A percentile compares a stretch with the other conserved stretches of the same genome.
Evolutionary conservation across 2,113 vertebrate genomes (phyloP).

Genomic region (Pyxicephalus adspersus): DNA sequence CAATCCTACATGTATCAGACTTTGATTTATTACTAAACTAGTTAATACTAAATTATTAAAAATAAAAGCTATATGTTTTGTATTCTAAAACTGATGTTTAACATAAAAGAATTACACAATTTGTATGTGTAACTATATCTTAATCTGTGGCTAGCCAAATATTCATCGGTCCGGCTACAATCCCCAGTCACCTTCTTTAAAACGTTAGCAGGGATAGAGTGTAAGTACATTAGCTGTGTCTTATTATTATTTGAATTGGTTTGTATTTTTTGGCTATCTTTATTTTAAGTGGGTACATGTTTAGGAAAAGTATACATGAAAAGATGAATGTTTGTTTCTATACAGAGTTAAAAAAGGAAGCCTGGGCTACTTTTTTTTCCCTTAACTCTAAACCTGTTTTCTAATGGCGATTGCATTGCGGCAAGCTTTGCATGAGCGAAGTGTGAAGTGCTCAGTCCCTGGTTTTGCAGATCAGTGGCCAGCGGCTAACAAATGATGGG

Average conservation of each 20-base stretch:
- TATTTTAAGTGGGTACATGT: not conserved
- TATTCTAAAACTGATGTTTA: too few species aligned
- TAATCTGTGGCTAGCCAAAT: not conserved
- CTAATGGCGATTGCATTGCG: not conserved
- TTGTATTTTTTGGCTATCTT: not conserved
- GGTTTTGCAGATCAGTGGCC: not conserved
- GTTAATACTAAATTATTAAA: too few species aligned
- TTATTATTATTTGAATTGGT: not conserved
- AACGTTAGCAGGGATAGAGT: not conserved
- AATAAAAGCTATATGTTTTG: too few species aligned
- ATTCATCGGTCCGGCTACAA: not conserved
- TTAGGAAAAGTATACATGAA: not conserved
- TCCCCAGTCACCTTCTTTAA: not conserved
- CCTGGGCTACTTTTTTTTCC: too few species aligned
- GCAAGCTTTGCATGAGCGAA: not conserved
- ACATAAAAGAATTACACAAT: too few species aligned
- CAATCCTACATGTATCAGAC: too few species aligned
- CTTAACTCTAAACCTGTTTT: slow-evolving; percentile 1
- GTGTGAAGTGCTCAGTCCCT: not conserved
- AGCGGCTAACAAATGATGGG: not conserved
- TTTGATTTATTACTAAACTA: too few species aligned
- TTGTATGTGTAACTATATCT: not conserved
- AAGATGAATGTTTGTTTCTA: not conserved
- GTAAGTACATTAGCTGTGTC: not conserved
- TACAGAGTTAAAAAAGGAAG: slow-evolving; percentile 15